Evolutionary conservation across 2,113 vertebrate genomes (phyloP), one percentile per base, ranked within the genome.

Genomic region (Maccullochella peelii): DNA sequence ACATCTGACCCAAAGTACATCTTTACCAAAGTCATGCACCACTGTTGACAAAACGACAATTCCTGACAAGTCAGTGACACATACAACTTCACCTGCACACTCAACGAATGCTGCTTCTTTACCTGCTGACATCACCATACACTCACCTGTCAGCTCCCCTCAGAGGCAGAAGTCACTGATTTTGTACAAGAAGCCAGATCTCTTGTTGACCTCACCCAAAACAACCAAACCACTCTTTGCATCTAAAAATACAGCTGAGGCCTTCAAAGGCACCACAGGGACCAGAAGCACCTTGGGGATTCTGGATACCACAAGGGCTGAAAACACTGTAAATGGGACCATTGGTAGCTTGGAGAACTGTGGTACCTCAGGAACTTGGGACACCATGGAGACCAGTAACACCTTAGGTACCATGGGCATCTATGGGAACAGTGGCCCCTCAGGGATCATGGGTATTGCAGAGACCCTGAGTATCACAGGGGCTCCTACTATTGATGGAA

Each of bases 111-210:
- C 30, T 55, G 20, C 69, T 38, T 71, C 49, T 36, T 36, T 8
- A 55, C 21, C 83, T 18, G 52, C 6, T 5, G 52, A 73, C 23
- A 6, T 40, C 70, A 25, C 8, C 21, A 1, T 54, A 9, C 12
- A 0, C 21, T 82, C 94, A 20, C 3, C 89, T 44, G 86, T 75
- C 68, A 44, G 68, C 72, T 92, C 82, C 12, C 92, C 93, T 18
- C 91, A 91, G 47, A 92, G 87, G 91, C 96, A 96, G 83, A 97
- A 96, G 80, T 96, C 96, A 21, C 96, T 93, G 76, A 94, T 96
- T 89, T 83, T 96, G 87, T 95, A 95, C 77, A 97, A 96, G 93
- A 98, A 97, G 81, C 96, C 96, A 81, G 96, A 96, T 93, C 89
- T 96, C 61, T 95, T 94, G 47, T 89, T 97, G n/a, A 91, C 94